Evolutionary conservation across 2,888 invertebrate species (phyloP), one percentile per base, ranked within the genome.

Genomic region (Podabrus alpinus): DNA sequence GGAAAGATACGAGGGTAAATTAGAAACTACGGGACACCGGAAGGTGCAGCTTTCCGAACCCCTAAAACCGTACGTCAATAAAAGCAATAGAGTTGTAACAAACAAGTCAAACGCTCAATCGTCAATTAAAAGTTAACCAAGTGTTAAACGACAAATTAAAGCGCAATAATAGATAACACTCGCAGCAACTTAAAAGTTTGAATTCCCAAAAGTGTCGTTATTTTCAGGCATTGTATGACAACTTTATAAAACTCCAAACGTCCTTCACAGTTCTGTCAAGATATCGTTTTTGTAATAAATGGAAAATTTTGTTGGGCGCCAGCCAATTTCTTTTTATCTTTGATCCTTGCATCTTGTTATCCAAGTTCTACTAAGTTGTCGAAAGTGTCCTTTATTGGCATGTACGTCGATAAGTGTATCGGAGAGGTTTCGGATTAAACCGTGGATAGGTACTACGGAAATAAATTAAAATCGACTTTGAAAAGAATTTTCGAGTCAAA

Each of bases 141-240:
- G 45, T 45, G 45, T 45, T 45, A 45, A 45, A 45, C n/a, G 45
- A 45, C 45, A 45, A 45, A 45, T 45, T 45, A 45, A 45, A 45
- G 45, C 45, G 45, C 45, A 45, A 45, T 45, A 45, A 45, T 45
- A 45, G 45, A 45, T 45, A 45, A 45, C 45, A 45, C 45, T 45
- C n/a, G n/a, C n/a, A 45, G 66, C 21, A 69, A 75, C 69, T 71
- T 68, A 21, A 71, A 75, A 75, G 66, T 71, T 71, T 59, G 61
- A 71, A 74, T 74, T 74, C 74, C 71, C 74, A 67, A 71, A 70
- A 71, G 74, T 71, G 71, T 66, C 62, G 74, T 74, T 72, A 64
- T 64, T 64, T 64, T 19, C 45, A 21, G 61, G 62, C 21, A 64
- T 21, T 64, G 21, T 64, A 19, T 64, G 62, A 64, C 17, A 64